Conservation (phyloP, 2,888 invertebrate species). For the Drosophila koepferae region DNA sequence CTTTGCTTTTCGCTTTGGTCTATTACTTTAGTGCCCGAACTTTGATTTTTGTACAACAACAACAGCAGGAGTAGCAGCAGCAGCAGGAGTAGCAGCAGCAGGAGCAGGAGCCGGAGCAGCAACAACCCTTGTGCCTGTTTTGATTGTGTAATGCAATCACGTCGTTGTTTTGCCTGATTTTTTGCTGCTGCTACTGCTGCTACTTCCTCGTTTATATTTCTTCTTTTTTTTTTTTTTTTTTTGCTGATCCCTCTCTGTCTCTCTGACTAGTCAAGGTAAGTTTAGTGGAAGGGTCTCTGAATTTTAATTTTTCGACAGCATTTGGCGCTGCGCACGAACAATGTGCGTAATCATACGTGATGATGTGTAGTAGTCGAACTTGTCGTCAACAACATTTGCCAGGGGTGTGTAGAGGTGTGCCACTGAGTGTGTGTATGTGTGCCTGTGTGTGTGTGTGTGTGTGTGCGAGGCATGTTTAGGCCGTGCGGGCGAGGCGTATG, state of each 20-base stretch:
- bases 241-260: conserved; percentile 6
- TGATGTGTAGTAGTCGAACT: conserved; percentile 63
- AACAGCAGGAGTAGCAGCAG: conserved; percentile 30
- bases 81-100: conserved; percentile 34
- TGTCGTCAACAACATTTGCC: conserved; percentile 46
- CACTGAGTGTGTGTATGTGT: conserved; percentile 10
- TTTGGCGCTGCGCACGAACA: conserved; percentile 78
- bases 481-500: conserved; percentile 31
- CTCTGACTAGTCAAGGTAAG: conserved; percentile 62
- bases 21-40: conserved; percentile 75
- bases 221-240: conserved; percentile 3
- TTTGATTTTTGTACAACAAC: conserved; percentile 69
- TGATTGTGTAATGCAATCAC: conserved; percentile 84
- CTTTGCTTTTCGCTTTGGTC: conserved; percentile 46
- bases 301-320: conserved; percentile 82
- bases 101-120: conserved; percentile 11
- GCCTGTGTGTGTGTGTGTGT: conserved; percentile 6
- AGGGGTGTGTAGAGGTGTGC: conserved; percentile 22
- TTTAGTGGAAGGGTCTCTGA: conserved; percentile 80
- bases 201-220: conserved; percentile 7
- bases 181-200: conserved; percentile 16
- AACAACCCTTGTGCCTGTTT: conserved; percentile 67
- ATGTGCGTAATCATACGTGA: conserved; percentile 84
- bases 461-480: conserved; percentile 32
- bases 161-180: conserved; percentile 76